Percentiles rank a stretch among this genome's conserved stretches.
Conservation (phyloP, 2,113 vertebrate genomes). For the Channa maculata region DNA sequence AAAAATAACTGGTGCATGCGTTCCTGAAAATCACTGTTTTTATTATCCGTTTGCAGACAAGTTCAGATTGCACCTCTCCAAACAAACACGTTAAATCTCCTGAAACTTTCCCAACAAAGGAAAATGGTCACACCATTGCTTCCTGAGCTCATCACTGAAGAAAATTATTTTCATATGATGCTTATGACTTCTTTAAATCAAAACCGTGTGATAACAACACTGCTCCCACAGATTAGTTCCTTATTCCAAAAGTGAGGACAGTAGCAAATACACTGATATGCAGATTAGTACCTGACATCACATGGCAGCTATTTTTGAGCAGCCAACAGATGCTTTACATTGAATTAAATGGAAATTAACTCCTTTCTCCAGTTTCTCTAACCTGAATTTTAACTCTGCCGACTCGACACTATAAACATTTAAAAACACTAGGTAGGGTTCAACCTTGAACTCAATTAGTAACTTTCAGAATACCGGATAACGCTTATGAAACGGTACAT, state of each 20-base stretch:
- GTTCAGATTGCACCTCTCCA: not conserved
- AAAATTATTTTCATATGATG: not conserved
- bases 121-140: not conserved
- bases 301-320: conserved; percentile 25
- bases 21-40: too few relatives aligned
- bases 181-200: not conserved
- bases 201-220: not conserved
- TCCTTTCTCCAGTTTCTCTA: not conserved
- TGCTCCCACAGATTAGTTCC: not conserved
- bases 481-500: not conserved
- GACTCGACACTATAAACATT: too few relatives aligned
- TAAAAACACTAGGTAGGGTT: not conserved
- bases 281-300: conserved; percentile 21
- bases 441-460: not conserved
- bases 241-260: not conserved
- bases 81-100: not conserved
- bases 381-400: too few relatives aligned
- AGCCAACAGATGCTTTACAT: not conserved
- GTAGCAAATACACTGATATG: not conserved
- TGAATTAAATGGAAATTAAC: not conserved
- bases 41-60: too few relatives aligned
- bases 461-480: not conserved
- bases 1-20: too few relatives aligned
- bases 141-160: not conserved
- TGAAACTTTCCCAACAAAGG: not conserved